Evolutionary conservation across 2,113 vertebrate species (phyloP).

Genomic region (Pterocles gutturalis): DNA sequence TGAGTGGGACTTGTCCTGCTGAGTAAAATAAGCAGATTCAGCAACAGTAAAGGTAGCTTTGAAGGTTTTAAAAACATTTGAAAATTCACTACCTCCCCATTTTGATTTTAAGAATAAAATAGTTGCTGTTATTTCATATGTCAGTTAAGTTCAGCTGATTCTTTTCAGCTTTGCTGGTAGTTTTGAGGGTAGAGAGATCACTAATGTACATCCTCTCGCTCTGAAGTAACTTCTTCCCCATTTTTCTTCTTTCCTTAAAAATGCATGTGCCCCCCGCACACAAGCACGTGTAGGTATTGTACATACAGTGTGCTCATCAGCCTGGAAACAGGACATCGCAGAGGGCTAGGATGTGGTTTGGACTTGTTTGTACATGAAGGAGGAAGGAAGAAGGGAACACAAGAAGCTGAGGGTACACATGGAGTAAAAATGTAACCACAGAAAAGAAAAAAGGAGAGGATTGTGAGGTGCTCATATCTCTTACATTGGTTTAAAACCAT

Average conservation of each 20-base stretch:
- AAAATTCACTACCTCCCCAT: neutral
- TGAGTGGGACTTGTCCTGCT: neutral
- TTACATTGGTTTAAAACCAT: neutral
- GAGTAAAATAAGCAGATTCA: neutral
- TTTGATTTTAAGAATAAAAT: neutral
- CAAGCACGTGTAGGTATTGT: neutral
- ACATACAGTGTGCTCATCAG: neutral
- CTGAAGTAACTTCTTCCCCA: neutral
- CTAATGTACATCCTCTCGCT: accelerated
- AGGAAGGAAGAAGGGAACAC: neutral
- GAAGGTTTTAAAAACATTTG: neutral
- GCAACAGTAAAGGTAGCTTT: neutral
- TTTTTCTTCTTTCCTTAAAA: neutral
- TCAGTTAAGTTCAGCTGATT: neutral
- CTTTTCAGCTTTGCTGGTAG: neutral
- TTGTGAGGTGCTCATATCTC: neutral
- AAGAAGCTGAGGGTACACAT: neutral
- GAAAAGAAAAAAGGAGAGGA: neutral
- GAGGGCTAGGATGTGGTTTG: neutral
- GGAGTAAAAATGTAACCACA: neutral
- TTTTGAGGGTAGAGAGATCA: neutral
- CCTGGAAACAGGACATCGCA: neutral
- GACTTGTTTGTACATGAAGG: neutral
- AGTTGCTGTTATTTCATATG: neutral
- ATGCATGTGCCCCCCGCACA: accelerated